Evolutionary conservation across 35 echinoderm and acorn worm species (phyloP).

Genomic region (Holothuria glaberrima): DNA sequence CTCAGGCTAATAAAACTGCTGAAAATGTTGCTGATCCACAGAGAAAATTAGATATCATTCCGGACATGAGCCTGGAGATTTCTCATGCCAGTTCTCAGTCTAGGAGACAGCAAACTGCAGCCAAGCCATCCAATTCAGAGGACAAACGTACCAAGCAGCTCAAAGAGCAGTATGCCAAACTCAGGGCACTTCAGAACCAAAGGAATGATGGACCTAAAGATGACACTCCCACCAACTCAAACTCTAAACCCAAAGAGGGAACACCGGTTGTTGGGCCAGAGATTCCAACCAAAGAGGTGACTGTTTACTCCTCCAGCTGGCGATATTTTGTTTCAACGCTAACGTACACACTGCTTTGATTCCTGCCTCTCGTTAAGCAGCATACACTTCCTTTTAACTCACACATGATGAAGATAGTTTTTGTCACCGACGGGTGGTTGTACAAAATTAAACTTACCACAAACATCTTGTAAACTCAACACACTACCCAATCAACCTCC

Average conservation of each 20-base stretch:
- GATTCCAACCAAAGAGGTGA: not conserved
- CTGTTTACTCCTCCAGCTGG: not conserved
- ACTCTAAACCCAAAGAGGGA: not conserved
- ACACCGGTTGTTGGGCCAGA: not conserved
- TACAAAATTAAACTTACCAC: too few relatives aligned
- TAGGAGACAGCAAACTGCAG: not conserved
- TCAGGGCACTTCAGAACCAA: slow-evolving; percentile 66
- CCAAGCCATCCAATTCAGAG: not conserved
- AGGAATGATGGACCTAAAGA: not conserved
- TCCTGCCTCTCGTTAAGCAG: not conserved
- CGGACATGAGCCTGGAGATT: not conserved
- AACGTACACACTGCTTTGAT: not conserved
- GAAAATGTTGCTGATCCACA: not conserved
- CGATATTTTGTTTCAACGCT: not conserved
- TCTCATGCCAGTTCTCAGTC: too few relatives aligned
- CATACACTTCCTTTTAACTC: too few relatives aligned
- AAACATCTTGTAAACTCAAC: too few relatives aligned
- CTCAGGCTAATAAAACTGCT: not conserved
- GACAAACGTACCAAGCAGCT: slow-evolving; percentile 67
- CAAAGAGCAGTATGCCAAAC: slow-evolving; percentile 91
- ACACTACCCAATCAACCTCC: too few relatives aligned
- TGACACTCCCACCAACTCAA: not conserved
- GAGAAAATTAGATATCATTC: not conserved
- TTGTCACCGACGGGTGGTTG: too few relatives aligned
- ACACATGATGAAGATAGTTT: too few relatives aligned